Base-by-base conservation (phyloP, 2,797 vertebrate genomes). In the Agapornis canus region DNA sequence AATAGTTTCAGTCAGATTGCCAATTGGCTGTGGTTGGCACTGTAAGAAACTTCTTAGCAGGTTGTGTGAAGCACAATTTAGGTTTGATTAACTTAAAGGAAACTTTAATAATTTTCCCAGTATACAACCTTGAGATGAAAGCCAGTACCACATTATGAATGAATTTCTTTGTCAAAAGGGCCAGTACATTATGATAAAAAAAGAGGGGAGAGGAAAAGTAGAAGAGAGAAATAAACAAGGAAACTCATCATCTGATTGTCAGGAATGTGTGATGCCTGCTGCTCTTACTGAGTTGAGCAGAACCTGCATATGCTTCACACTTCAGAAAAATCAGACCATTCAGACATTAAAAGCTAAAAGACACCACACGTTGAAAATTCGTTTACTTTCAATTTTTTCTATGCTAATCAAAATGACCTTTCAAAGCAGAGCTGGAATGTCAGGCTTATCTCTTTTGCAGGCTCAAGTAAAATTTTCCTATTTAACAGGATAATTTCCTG, bases 401-500 rank as follows among this genome's bases (percentile, higher is more conserved):
- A 65, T 63, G 65, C 86, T 95, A 97, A 96, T 95, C 83, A 97
- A 96, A 97, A 94, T 89, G 95, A 96, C 94, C 96, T 96, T 94
- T 97, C 87, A 97, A 94, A 95, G 91, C 40, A 91, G 68, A 94
- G 76, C 69, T 90, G 78, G 84, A 96, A 94, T 86, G 90, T 95
- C 89, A 97, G 37, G 83, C 93, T 97, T 97, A 96, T 96, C 66
- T 1, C 45, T 86, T 94, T 91, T 92, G 65, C 89, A 97, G 86
- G 49, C 83, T 95, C 93, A 60, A 96, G 90, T 84, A 96, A 95
- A 97, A 96, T 95, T 96, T 97, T 94, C 94, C 57, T 96, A 90
- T 97, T 95, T 97, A 97, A 95, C 61, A 89, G 80, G 76, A 96
- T 77, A 95, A 96, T 97, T 97, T 96, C 43, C 84, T 92, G 83